Evolutionary conservation across 37 sponge, comb jelly and placozoan genomes (phyloP).

Genomic region (Amphimedon queenslandica): DNA sequence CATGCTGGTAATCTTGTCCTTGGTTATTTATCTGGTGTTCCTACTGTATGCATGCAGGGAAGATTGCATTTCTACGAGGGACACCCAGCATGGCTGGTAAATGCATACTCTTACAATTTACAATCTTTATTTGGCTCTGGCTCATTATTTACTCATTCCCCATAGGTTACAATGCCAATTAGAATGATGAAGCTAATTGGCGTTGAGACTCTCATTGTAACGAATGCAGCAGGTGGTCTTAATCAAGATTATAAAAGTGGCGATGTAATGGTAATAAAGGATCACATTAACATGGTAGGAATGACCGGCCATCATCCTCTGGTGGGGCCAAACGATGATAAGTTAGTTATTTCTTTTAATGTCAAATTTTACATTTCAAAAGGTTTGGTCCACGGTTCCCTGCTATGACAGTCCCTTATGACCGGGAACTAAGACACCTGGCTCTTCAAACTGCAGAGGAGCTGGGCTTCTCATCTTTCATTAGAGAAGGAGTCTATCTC

Average conservation of each 20-base stretch:
- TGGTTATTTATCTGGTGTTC: slow-evolving; percentile 72
- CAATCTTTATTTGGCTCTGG: neutral
- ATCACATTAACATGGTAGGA: slow-evolving; percentile 87
- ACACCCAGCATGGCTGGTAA: slow-evolving; percentile 77
- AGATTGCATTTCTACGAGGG: slow-evolving; percentile 97
- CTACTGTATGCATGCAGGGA: slow-evolving; percentile 97
- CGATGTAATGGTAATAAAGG: slow-evolving; percentile 93
- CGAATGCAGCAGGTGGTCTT: slow-evolving; percentile 97
- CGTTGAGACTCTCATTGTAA: slow-evolving; percentile 85
- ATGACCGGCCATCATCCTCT: slow-evolving; percentile 91
- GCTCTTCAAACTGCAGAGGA: slow-evolving; percentile 55
- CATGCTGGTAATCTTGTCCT: slow-evolving; percentile 93
- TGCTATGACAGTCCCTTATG: slow-evolving; percentile 68
- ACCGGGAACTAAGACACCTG: slow-evolving; percentile 60
- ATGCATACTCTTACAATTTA: neutral
- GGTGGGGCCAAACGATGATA: slow-evolving; percentile 80
- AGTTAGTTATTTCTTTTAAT: slow-evolving; percentile 13
- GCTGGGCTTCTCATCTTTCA: slow-evolving; percentile 52
- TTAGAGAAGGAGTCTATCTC: slow-evolving; percentile 81
- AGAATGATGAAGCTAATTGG: slow-evolving; percentile 92
- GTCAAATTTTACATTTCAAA: too few relatives aligned
- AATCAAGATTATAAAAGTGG: slow-evolving; percentile 65
- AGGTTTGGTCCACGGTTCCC: slow-evolving; percentile 89
- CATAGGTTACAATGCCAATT: slow-evolving; percentile 84
- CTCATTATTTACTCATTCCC: too few relatives aligned